phyloP scores from a whole-genome alignment of 2,888 invertebrate genomes.

The Conistra vaccinii region DNA sequence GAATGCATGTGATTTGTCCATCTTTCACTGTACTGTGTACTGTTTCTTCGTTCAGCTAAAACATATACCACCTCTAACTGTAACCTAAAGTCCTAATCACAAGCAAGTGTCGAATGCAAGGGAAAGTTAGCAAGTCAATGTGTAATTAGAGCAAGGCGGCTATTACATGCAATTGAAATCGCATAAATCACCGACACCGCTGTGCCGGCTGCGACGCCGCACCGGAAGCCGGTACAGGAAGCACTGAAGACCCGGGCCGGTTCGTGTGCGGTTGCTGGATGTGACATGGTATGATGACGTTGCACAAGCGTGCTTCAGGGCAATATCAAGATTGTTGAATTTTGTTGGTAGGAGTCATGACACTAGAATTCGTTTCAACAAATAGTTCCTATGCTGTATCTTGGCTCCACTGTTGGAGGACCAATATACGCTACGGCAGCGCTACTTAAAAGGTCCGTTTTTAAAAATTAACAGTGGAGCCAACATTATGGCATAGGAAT shows the following conservation, averaged over 20 bases:
- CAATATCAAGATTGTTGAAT: not conserved
- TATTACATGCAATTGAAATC: constrained; percentile 86
- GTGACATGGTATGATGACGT: constrained; percentile 44
- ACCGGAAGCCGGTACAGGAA: constrained; percentile 86
- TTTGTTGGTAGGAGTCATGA: not conserved
- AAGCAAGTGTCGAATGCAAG: constrained; percentile 40
- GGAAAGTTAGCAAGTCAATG: constrained; percentile 67
- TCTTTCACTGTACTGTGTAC: not conserved
- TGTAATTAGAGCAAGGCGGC: constrained; percentile 75
- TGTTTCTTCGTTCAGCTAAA: not conserved
- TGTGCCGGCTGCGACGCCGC: constrained; percentile 80
- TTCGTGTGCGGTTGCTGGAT: constrained; percentile 69
- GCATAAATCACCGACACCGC: constrained; percentile 84
- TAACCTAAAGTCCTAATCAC: constrained; percentile 8
- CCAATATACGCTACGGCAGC: too few relatives aligned
- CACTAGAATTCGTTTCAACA: too few relatives aligned
- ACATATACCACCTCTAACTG: not conserved
- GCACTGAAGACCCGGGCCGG: constrained; percentile 80
- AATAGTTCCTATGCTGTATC: too few relatives aligned
- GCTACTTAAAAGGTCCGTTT: too few relatives aligned
- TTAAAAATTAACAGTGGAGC: too few relatives aligned
- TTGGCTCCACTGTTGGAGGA: too few relatives aligned
- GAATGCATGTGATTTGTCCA: not conserved
- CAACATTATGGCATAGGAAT: too few relatives aligned
- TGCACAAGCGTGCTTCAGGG: not conserved